Evolutionary conservation across 2,113 vertebrate genomes (phyloP).

Genomic region (Gymnobelideus leadbeateri): DNA sequence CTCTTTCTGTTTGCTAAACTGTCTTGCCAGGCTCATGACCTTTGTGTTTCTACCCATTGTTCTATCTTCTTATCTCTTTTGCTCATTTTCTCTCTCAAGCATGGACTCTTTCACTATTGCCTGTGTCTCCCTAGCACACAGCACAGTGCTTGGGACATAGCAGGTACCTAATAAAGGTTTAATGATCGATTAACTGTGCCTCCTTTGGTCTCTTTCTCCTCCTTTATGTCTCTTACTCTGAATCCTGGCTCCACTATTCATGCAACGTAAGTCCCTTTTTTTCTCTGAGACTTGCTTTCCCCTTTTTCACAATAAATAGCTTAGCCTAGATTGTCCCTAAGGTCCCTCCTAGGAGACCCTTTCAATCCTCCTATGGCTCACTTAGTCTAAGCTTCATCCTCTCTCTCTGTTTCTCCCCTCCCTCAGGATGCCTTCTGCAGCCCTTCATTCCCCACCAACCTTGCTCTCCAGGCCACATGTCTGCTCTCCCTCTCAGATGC

Average conservation of each 20-base stretch:
- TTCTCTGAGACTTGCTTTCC: too few relatives aligned
- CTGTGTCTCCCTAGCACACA: not conserved
- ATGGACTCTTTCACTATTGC: not conserved
- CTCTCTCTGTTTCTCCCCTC: not conserved
- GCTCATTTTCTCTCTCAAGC: not conserved
- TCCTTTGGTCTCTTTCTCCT: not conserved
- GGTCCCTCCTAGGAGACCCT: not conserved
- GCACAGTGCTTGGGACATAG: not conserved
- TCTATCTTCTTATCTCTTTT: not conserved
- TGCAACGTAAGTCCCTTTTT: not conserved
- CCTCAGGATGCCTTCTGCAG: not conserved
- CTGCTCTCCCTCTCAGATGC: not conserved
- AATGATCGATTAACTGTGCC: not conserved
- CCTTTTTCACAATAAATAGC: not conserved
- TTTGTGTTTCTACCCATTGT: not conserved
- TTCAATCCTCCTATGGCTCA: not conserved
- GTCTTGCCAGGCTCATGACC: not conserved
- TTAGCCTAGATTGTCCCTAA: not conserved
- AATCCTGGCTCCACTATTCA: not conserved
- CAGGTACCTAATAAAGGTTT: not conserved
- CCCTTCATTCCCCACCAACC: not conserved
- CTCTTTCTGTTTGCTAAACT: too few relatives aligned
- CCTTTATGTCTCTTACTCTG: not conserved
- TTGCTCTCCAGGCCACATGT: not conserved
- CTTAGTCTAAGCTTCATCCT: not conserved